phyloP scores from a whole-genome alignment of 30 jellyfish, hydroid and myxozoan genomes.

The Aurelia aurita complex sp. Pacific region DNA sequence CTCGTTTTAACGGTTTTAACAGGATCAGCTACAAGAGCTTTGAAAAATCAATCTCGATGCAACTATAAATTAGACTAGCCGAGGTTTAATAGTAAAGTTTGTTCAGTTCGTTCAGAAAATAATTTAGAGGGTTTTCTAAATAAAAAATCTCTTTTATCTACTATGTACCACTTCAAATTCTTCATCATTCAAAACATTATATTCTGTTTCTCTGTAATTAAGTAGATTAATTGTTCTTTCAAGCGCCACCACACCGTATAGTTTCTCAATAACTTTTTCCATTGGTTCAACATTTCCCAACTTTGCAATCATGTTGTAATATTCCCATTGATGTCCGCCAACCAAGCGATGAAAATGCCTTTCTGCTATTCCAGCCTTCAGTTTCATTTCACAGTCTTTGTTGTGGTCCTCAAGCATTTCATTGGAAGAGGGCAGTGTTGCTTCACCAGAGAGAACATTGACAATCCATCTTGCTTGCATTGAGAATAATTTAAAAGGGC shows the following conservation, averaged over 20 bases:
- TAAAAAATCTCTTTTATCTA: too few species aligned
- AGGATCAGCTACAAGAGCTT: too few species aligned
- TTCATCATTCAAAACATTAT: constrained; percentile 37
- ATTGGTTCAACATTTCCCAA: constrained; percentile 47
- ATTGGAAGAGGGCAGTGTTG: constrained; percentile 42
- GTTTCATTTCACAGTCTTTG: constrained; percentile 23
- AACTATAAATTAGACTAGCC: too few species aligned
- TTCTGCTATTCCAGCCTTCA: constrained; percentile 47
- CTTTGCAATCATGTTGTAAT: constrained; percentile 30
- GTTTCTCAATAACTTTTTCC: constrained; percentile 7
- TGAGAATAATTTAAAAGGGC: constrained; percentile 70
- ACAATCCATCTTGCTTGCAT: constrained; percentile 71
- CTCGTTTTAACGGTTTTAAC: too few species aligned
- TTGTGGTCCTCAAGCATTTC: constrained; percentile 60
- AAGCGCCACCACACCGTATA: constrained; percentile 14
- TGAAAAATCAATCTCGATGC: too few species aligned
- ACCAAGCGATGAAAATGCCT: constrained; percentile 60
- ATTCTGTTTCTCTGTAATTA: constrained; percentile 42
- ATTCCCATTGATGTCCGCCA: constrained; percentile 64
- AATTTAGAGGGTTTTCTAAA: too few species aligned
- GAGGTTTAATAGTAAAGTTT: too few species aligned
- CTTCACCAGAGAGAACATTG: constrained; percentile 42
- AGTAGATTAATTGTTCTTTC: constrained; percentile 20
- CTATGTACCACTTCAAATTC: constrained; percentile 8
- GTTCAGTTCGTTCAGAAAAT: too few species aligned